Percentiles rank a stretch among this genome's conserved stretches.
These are phyloP conservation scores for Heliopora coerulea DNA, from an alignment of 92 coral and sea anemone species.

Conservation along the genomic window DNA sequence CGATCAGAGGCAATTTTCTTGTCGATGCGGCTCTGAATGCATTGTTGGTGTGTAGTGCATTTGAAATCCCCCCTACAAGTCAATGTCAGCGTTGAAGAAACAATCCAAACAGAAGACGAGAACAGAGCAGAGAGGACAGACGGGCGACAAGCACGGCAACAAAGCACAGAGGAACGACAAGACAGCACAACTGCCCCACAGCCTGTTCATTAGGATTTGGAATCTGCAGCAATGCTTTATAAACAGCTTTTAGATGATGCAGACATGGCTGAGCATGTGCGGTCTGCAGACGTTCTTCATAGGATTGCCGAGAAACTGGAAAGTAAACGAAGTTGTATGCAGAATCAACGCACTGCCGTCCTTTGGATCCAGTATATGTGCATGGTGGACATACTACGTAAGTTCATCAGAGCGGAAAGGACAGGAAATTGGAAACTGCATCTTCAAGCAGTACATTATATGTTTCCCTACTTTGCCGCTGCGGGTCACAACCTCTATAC, in stretches of 20 bases:
- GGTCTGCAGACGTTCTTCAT: background rate
- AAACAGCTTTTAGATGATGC: conserved; percentile 23
- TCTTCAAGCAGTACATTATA: conserved; percentile 28
- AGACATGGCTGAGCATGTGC: background rate
- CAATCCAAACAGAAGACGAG: no score
- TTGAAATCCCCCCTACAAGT: background rate
- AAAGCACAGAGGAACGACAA: no score
- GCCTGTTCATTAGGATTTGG: no score
- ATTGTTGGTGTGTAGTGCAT: conserved; percentile 5
- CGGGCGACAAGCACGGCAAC: no score
- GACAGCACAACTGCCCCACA: no score
- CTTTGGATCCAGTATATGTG: conserved; percentile 11
- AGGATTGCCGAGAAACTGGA: conserved; percentile 14
- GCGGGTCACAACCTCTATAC: conserved; percentile 35
- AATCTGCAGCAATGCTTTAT: conserved; percentile 18
- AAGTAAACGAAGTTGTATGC: conserved; percentile 16
- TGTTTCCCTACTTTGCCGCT: conserved; percentile 43
- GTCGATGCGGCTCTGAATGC: conserved; percentile 42
- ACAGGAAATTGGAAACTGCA: conserved; percentile 48
- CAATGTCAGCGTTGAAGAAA: no score
- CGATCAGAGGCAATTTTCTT: conserved; percentile 37
- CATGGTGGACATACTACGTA: background rate
- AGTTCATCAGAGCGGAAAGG: conserved; percentile 14
- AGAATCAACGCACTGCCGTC: background rate
- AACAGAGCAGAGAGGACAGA: background rate